Conservation (phyloP, 1,140 invertebrate genomes). For the Gryon sp. region DNA sequence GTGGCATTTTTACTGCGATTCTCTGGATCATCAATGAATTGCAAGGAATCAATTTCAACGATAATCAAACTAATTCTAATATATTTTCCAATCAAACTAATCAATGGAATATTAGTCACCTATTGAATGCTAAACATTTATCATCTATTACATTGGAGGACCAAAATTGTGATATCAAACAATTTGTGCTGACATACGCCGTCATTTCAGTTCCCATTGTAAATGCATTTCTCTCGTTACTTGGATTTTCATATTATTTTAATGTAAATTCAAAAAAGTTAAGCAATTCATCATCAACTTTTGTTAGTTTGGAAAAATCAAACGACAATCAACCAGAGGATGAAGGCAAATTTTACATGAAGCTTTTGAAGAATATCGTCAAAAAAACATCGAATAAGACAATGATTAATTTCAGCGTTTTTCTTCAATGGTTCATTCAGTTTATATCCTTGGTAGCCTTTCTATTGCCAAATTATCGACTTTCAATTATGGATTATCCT, state of each 20-base stretch:
- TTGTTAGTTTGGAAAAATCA: too few species aligned
- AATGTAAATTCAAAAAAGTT: background rate
- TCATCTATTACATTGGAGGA: background rate
- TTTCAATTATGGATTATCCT: too few species aligned
- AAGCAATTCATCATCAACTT: too few species aligned
- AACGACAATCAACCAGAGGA: too few species aligned
- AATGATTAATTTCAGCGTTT: too few species aligned
- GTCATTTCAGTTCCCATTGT: conserved; percentile 38
- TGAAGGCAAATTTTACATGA: too few species aligned
- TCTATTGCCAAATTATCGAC: too few species aligned
- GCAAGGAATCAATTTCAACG: background rate
- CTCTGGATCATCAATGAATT: conserved; percentile 45
- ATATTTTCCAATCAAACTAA: conserved; percentile 9
- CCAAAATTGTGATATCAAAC: conserved; percentile 4
- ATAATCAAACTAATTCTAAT: too few species aligned
- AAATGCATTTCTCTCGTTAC: conserved; percentile 40
- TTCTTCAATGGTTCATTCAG: too few species aligned
- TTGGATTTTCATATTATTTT: conserved; percentile 27
- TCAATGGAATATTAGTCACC: conserved; percentile 3
- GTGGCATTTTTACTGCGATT: conserved; percentile 32
- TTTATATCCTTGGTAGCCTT: too few species aligned
- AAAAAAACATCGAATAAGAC: too few species aligned
- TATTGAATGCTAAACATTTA: conserved; percentile 3
- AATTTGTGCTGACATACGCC: conserved; percentile 4
- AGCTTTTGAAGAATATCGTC: too few species aligned